These are phyloP conservation scores for Tragelaphus strepsiceros DNA, from an alignment of 2,113 vertebrate species.

Conservation along the genomic window DNA sequence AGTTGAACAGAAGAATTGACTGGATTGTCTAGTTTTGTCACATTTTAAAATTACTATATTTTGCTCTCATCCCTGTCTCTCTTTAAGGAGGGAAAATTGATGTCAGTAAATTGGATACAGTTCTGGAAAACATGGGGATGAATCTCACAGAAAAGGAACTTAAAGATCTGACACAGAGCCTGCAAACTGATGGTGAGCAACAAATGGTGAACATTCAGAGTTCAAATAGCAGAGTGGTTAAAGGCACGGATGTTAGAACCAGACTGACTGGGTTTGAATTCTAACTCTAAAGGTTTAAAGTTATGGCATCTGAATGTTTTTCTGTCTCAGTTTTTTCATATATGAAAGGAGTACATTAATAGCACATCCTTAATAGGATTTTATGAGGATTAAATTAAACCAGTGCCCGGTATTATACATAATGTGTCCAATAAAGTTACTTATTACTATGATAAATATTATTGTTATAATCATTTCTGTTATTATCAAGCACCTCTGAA, in stretches of 20 bases:
- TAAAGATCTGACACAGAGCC: not conserved
- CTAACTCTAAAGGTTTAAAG: not conserved
- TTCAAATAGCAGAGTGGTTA: not conserved
- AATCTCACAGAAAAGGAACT: not conserved
- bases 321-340: not conserved
- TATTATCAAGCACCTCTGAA: not conserved
- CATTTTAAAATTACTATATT: not conserved
- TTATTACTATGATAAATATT: not conserved
- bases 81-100: not conserved
- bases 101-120: not conserved
- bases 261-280: not conserved
- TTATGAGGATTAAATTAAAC: not conserved
- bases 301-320: not conserved
- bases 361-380: not conserved
- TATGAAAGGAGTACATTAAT: not conserved
- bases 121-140: not conserved
- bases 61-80: not conserved
- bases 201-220: not conserved
- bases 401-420: not conserved
- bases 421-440: not conserved
- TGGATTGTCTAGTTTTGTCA: not conserved
- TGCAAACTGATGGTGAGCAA: not conserved
- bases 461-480: not conserved
- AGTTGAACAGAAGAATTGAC: not conserved
- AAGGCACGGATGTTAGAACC: not conserved